Base-by-base conservation (phyloP, 2,888 invertebrate species). In the Oligia strigilis region DNA sequence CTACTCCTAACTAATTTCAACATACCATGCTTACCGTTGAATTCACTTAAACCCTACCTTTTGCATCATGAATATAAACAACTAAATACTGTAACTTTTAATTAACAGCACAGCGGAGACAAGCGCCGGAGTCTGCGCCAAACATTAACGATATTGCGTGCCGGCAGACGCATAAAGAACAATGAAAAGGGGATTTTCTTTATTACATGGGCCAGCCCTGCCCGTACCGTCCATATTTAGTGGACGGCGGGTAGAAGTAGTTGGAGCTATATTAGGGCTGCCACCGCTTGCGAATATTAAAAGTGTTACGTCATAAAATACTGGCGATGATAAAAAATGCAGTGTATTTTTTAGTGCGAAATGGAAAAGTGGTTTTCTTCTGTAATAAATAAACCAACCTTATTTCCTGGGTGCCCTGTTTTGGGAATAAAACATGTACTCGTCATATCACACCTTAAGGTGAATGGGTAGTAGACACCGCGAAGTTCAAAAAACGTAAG, bases 181-280 rank as follows among this genome's bases (percentile, higher is more conserved):
- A 94, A 94, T 95, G 92, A 94, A 94, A 92, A 87, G 87, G 90
- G 93, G 93, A 94, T 95, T 93, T 93, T 93, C 93, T 94, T 94
- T 94, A 94, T 93, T 92, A 91, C 88, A 84, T 81, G 70, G 75
- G 82, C 80, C 87, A 85, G 87, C 86, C 84, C 82, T 84, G 74
- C 81, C 81, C 83, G 80, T 72, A 80, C 82, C 82, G 72, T 75
- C 81, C 86, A 82, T 89, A 88, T 90, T 89, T 88, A 87, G 84
- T 84, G 69, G 66, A 64, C 55, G 81, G 29, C 75, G 72, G 77
- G 76, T 77, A 78, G 72, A 75, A 77, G 62, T 81, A 78, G 88
- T 86, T 83, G 66, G 58, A 69, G 52, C 80, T 62, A 49, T 80
- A 66, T 78, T 84, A 86, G 84, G 75, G 79, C 36, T 83, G 69